phyloP scores from a whole-genome alignment of 2,113 vertebrate species.

The Ardeotis arabs region DNA sequence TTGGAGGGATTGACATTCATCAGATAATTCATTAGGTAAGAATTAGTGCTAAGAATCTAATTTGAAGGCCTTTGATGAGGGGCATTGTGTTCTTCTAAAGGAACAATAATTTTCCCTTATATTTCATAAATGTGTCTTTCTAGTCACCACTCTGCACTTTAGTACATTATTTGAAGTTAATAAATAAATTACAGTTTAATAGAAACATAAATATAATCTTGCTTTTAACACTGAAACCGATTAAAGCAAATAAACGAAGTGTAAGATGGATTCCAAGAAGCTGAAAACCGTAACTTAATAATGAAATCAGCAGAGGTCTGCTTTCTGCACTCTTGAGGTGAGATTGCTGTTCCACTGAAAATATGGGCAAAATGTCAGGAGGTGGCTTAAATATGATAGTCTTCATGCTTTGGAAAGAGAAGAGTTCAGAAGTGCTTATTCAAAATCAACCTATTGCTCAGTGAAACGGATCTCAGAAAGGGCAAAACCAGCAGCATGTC shows the following conservation, averaged over 20 bases:
- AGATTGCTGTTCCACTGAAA: neutral
- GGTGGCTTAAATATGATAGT: neutral
- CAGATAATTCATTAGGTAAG: neutral
- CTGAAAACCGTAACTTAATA: neutral
- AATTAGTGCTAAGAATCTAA: neutral
- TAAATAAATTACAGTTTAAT: slow-evolving; percentile 22
- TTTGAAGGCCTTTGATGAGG: neutral
- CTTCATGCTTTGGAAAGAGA: neutral
- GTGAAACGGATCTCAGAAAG: neutral
- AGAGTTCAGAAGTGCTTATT: accelerated
- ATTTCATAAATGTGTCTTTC: neutral
- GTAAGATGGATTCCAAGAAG: neutral
- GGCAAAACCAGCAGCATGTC: neutral
- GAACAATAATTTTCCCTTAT: neutral
- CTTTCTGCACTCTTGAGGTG: neutral
- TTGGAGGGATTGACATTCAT: neutral
- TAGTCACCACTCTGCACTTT: neutral
- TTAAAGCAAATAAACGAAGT: neutral
- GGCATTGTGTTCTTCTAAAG: neutral
- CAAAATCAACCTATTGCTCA: neutral
- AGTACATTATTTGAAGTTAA: slow-evolving; percentile 21
- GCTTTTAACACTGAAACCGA: neutral
- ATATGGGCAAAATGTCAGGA: neutral
- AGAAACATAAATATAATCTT: slow-evolving; percentile 9
- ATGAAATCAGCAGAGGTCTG: neutral